These are phyloP conservation scores for Amiota minor DNA, from an alignment of 2,888 invertebrate genomes.

Conservation along the genomic window DNA sequence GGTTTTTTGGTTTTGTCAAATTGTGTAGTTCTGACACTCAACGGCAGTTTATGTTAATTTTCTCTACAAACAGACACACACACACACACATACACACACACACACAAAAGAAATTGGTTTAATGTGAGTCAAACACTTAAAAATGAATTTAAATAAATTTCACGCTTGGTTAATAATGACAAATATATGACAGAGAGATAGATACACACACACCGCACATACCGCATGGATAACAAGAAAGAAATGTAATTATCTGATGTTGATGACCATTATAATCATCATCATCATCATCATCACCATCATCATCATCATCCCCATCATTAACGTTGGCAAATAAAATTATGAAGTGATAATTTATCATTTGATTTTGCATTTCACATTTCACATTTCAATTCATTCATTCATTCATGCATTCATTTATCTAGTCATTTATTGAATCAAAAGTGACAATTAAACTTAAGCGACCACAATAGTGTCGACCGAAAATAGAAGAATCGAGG, in stretches of 20 bases:
- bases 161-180: slow-evolving; percentile 60
- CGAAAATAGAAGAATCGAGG: too few relatives aligned
- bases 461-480: too few relatives aligned
- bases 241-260: too few relatives aligned
- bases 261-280: not conserved
- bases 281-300: not conserved
- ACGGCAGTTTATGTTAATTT: slow-evolving; percentile 17
- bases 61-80: not conserved
- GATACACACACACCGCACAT: slow-evolving; percentile 18
- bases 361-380: slow-evolving; percentile 50
- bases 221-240: not conserved
- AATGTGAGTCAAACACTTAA: slow-evolving; percentile 52
- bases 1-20: too few relatives aligned
- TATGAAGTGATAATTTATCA: slow-evolving; percentile 58
- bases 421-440: slow-evolving; percentile 32
- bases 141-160: slow-evolving; percentile 69
- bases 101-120: not conserved
- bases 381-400: slow-evolving; percentile 15
- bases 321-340: slow-evolving; percentile 32
- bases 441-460: too few relatives aligned
- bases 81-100: not conserved
- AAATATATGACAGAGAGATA: slow-evolving; percentile 16
- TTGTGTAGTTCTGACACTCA: too few relatives aligned
- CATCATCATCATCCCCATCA: slow-evolving; percentile 21
- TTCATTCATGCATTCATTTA: not conserved